Base-by-base conservation (phyloP, 2,797 vertebrate genomes). In the Simalia tracyae region DNA sequence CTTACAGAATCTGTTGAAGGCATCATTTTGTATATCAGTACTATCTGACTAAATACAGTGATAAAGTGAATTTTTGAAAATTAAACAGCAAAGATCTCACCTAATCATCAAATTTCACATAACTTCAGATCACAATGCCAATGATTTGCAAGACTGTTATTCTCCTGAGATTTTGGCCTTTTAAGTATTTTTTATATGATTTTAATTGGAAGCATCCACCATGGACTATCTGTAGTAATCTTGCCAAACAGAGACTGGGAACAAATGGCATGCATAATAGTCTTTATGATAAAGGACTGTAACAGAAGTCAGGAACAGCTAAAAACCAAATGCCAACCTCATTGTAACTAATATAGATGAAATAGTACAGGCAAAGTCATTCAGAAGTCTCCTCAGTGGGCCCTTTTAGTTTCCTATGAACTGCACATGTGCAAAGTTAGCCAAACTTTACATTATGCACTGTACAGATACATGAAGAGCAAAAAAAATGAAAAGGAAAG, bases 381-480 rank as follows among this genome's bases (percentile, higher is more conserved):
- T 94, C 96, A 93, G 92, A 61, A 92, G 72, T 86, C 93, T 91
- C 93, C 95, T 95, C 94, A 90, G 28, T 57, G 91, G 94, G 91
- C 91, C 31, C 59, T 42, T 81, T 89, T 89, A n/a, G 14, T 64
- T 89, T 59, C 88, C 93, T 88, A 2, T 94, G 0, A 87, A 50
- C 94, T 93, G 92, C 84, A 92, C 85, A 91, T 81, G 84, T 10
- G 31, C 90, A 36, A 93, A 93, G 87, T 94, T 94, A 92, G 91
- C 66, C 76, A 95, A 96, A 93, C 56, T 95, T 94, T 50, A 86
- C 87, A 91, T 94, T 93, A 95, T 93, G 93, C 92, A 96, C 92
- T 46, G 88, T 68, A 85, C 63, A 95, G 22, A 81, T 28, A 86
- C 46, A 36, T 0, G 7, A 19, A 93, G 86, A 11, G 89, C 9